A percentile compares a stretch with the other conserved stretches of the same genome.
phyloP scores from a whole-genome alignment of 1,140 invertebrate species.

The Formica selysi region DNA sequence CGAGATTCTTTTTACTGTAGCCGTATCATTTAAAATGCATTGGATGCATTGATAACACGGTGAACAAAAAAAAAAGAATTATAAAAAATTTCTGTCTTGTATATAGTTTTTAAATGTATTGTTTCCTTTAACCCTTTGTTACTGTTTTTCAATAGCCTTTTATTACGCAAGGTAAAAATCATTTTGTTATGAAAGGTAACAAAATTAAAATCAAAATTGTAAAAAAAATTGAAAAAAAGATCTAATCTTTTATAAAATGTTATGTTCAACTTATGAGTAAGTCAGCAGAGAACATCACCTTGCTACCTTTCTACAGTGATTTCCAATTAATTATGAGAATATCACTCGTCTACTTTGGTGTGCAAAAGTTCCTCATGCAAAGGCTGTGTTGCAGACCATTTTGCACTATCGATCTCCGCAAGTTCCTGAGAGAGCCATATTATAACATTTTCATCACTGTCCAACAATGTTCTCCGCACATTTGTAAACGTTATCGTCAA shows the following conservation, averaged over 20 bases:
- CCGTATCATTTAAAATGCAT: slow-evolving; percentile 10
- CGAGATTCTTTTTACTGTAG: background rate
- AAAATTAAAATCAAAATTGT: background rate
- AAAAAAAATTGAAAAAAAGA: background rate
- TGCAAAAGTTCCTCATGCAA: slow-evolving; percentile 46
- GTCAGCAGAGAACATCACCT: background rate
- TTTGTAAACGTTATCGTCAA: slow-evolving; percentile 56
- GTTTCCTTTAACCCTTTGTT: background rate
- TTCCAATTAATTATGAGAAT: slow-evolving; percentile 22
- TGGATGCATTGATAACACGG: background rate
- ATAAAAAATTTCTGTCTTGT: background rate
- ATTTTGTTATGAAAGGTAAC: background rate
- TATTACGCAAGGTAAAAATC: background rate
- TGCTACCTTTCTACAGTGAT: slow-evolving; percentile 4
- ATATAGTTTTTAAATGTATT: background rate
- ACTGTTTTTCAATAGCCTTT: background rate
- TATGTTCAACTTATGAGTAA: background rate
- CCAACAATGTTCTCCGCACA: slow-evolving; percentile 46
- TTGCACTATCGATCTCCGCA: slow-evolving; percentile 46
- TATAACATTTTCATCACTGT: slow-evolving; percentile 54
- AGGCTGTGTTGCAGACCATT: slow-evolving; percentile 37
- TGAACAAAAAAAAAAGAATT: background rate
- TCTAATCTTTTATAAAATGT: background rate
- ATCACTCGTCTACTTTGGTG: slow-evolving; percentile 21
- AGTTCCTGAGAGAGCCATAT: slow-evolving; percentile 13